Evolutionary conservation across 2,888 invertebrate species (phyloP), one percentile per base, ranked within the genome.

Genomic region (Autographa gamma): DNA sequence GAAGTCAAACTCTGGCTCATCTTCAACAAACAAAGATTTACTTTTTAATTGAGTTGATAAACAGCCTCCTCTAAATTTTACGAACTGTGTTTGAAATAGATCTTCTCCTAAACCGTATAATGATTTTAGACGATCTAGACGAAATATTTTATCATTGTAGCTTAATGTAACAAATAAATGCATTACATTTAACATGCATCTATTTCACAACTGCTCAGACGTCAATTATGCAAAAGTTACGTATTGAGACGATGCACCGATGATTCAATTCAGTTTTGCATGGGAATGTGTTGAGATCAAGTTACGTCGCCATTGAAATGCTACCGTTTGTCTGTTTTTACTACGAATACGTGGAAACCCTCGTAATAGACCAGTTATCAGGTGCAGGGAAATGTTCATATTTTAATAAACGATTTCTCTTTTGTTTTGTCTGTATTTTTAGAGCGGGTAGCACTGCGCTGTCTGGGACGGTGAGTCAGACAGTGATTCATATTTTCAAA

Each of bases 221-320:
- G 48, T 72, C 66, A 79, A 79, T 82, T 82, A 83, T 83, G 79
- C 82, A 83, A 69, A 83, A 66, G 65, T 82, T 82, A 77, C 84
- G 75, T 77, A 73, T 58, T 8, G 54, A 64, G 67, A 56, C 11
- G 14, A 43, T 61, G 43, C 38, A 19, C 2, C 41, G 61, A 63
- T 43, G 66, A 76, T 80, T 80, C 68, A 58, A 71, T 81, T 70
- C 63, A 72, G 81, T 81, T 83, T 82, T 79, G 84, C 82, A 82
- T 83, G 82, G 84, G 82, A 82, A 82, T 82, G 84, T 65, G 52
- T 72, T 56, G 80, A 82, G 82, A 82, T 82, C 75, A 82, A 79
- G 82, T 83, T 81, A 83, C 82, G 79, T 83, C 48, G 48, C 14
- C 69, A 82, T 82, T 79, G 72, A 78, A 77, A 82, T 82, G 76